Conservation (phyloP, 1,140 invertebrate species). For the Vanessa tameamea region DNA sequence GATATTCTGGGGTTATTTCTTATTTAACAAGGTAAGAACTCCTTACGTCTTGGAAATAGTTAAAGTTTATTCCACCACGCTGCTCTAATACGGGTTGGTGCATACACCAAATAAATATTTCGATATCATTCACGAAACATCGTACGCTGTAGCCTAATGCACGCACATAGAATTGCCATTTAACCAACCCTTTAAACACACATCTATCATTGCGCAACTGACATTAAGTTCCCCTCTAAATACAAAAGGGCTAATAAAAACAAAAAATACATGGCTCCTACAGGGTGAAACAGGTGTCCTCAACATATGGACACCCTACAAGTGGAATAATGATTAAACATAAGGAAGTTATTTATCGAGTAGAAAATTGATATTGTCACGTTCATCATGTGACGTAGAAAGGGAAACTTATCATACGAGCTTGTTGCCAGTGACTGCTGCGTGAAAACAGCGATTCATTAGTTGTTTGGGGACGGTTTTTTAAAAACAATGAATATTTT, state of each 20-base stretch:
- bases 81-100: too few relatives aligned
- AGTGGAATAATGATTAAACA: constrained; percentile 14
- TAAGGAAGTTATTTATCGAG: not conserved
- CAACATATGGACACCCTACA: constrained; percentile 16
- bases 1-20: too few relatives aligned
- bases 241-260: constrained; percentile 19
- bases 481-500: too few relatives aligned
- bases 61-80: too few relatives aligned
- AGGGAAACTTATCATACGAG: not conserved
- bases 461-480: too few relatives aligned
- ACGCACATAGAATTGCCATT: not conserved
- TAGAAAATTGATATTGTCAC: constrained; percentile 12
- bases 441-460: too few relatives aligned
- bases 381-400: not conserved
- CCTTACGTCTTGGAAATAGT: too few relatives aligned
- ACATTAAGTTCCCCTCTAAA: constrained; percentile 1
- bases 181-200: constrained; percentile 2
- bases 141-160: too few relatives aligned
- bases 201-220: constrained; percentile 3
- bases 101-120: too few relatives aligned
- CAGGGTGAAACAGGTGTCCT: constrained; percentile 18
- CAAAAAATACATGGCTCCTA: not conserved
- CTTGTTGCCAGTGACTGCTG: not conserved
- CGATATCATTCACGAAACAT: too few relatives aligned
- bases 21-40: too few relatives aligned